These are phyloP conservation scores for Apostichopus japonicus DNA, from an alignment of 35 echinoderm and acorn worm genomes.

Conservation along the genomic window DNA sequence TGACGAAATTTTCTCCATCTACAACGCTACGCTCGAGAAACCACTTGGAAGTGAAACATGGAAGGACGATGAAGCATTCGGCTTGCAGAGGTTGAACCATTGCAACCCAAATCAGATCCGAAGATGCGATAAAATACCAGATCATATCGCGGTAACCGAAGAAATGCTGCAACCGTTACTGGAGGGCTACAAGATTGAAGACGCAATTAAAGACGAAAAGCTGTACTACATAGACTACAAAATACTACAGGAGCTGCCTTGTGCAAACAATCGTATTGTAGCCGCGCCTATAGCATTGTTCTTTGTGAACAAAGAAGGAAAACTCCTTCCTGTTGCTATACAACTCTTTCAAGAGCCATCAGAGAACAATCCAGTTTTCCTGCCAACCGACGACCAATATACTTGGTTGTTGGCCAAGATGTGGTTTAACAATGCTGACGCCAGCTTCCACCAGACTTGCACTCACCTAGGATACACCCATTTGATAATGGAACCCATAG, in stretches of 20 bases:
- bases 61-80: conserved; percentile 66
- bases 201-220: conserved; percentile 68
- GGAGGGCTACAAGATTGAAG: conserved; percentile 68
- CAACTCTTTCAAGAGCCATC: conserved; percentile 61
- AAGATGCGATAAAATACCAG: conserved; percentile 71
- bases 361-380: conserved; percentile 71
- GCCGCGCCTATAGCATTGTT: conserved; percentile 63
- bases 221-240: conserved; percentile 77
- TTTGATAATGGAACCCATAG: conserved; percentile 74
- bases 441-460: conserved; percentile 54
- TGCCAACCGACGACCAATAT: conserved; percentile 61
- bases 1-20: conserved; percentile 71
- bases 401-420: conserved; percentile 74
- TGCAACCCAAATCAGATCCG: conserved; percentile 68
- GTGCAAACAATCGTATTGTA: conserved; percentile 55
- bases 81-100: conserved; percentile 63
- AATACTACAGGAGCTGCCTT: conserved; percentile 65
- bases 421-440: conserved; percentile 73
- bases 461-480: conserved; percentile 69
- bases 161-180: conserved; percentile 83
- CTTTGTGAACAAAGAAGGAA: conserved; percentile 63
- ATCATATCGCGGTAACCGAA: conserved; percentile 78
- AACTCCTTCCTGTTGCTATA: conserved; percentile 77
- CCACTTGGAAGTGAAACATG: conserved; percentile 64
- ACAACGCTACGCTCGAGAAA: conserved; percentile 54